Percentiles rank a stretch among this genome's conserved stretches.
These are phyloP conservation scores for Sapayoa aenigma DNA, from an alignment of 2,113 vertebrate genomes.

Conservation along the genomic window DNA sequence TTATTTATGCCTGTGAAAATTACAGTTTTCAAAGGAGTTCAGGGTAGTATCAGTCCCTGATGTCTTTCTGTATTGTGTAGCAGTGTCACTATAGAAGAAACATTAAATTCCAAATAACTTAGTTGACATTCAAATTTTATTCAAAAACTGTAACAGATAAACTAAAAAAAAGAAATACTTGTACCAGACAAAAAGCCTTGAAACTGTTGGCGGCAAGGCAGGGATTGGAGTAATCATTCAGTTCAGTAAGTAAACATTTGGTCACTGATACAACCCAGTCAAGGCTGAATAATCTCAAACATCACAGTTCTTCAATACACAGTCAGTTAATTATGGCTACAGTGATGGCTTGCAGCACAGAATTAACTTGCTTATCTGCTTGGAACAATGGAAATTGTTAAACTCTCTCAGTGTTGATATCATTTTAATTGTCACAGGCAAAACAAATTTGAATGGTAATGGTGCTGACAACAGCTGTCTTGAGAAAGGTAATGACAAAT, in stretches of 20 bases:
- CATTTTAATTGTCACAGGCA: neutral
- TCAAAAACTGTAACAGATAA: neutral
- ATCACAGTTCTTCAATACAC: conserved; percentile 32
- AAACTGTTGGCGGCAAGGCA: conserved; percentile 28
- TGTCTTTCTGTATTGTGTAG: neutral
- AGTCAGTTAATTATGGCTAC: conserved; percentile 31
- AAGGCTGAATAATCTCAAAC: conserved; percentile 58
- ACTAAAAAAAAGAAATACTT: neutral
- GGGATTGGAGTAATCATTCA: conserved; percentile 23
- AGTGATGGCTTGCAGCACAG: conserved; percentile 1
- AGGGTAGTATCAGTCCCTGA: neutral
- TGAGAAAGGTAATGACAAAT: conserved; percentile 1
- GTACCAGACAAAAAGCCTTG: conserved; percentile 8
- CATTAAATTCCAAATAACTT: neutral
- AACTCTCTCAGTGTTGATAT: conserved; percentile 3
- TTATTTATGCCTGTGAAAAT: neutral
- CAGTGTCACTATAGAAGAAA: neutral
- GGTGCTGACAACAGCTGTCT: conserved; percentile 14
- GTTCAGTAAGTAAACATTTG: conserved; percentile 52
- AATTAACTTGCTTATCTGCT: conserved; percentile 37
- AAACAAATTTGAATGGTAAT: conserved; percentile 33
- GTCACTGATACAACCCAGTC: conserved; percentile 54
- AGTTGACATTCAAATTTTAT: neutral
- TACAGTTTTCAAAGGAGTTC: neutral
- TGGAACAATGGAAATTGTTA: conserved; percentile 43